Evolutionary conservation across 1,140 invertebrate species (phyloP).

Genomic region (Halesus radiatus): DNA sequence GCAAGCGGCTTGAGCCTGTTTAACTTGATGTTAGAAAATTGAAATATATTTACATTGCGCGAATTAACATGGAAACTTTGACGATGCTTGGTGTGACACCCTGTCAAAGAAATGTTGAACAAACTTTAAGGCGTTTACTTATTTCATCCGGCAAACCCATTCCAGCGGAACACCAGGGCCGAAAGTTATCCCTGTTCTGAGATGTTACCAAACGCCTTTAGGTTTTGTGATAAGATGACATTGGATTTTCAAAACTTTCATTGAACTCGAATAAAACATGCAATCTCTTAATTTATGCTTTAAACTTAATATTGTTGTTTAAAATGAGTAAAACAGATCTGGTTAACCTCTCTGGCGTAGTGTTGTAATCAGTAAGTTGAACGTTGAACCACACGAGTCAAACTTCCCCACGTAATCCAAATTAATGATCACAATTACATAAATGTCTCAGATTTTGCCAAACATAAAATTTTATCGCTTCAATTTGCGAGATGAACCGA

Average conservation of each 20-base stretch:
- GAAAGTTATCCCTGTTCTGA: slow-evolving; percentile 15
- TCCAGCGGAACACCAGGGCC: slow-evolving; percentile 4
- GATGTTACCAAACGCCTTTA: slow-evolving; percentile 1
- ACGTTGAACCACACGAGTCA: too few relatives aligned
- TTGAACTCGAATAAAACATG: too few relatives aligned
- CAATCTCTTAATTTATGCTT: too few relatives aligned
- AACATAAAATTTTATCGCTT: slow-evolving; percentile 18
- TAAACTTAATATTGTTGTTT: too few relatives aligned
- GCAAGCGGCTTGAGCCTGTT: slow-evolving; percentile 14
- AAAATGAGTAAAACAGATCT: too few relatives aligned
- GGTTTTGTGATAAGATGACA: too few relatives aligned
- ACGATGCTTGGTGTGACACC: slow-evolving; percentile 16
- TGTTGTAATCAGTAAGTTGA: too few relatives aligned
- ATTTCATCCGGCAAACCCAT: background rate
- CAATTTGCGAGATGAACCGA: slow-evolving; percentile 26
- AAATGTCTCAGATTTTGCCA: slow-evolving; percentile 27
- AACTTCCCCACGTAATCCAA: background rate
- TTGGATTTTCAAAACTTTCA: too few relatives aligned
- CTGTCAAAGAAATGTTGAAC: slow-evolving; percentile 16
- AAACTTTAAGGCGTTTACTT: background rate
- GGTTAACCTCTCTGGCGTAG: too few relatives aligned
- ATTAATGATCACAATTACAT: slow-evolving; percentile 13
- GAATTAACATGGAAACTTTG: slow-evolving; percentile 39
- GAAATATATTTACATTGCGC: slow-evolving; percentile 30
- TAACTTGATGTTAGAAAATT: slow-evolving; percentile 23